Percentiles rank a stretch among this genome's conserved stretches.
Conservation (phyloP, 1,140 invertebrate genomes). For the Samia ricini region DNA sequence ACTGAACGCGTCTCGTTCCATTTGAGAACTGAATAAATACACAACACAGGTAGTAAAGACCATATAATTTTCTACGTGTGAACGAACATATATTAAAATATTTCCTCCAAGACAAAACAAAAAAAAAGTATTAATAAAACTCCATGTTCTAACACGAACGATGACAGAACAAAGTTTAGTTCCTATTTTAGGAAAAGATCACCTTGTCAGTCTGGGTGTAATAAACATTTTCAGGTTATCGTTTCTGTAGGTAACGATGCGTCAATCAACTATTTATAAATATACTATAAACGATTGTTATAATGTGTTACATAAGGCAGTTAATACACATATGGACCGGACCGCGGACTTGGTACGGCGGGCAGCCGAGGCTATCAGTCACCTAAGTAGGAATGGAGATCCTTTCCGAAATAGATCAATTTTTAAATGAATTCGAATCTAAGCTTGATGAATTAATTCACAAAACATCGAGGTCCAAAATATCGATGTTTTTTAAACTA, state of each 20-base stretch:
- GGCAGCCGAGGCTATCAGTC: too few relatives aligned
- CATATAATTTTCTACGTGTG: neutral
- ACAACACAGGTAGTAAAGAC: neutral
- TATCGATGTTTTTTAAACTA: too few relatives aligned
- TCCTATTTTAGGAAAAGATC: neutral
- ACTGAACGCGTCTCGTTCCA: neutral
- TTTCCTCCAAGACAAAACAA: neutral
- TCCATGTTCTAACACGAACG: neutral
- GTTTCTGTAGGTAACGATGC: neutral
- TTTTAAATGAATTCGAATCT: too few relatives aligned
- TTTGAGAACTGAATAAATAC: neutral
- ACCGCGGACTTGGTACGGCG: too few relatives aligned
- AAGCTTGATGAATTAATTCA: too few relatives aligned
- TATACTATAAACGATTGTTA: too few relatives aligned
- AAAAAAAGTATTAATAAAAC: neutral
- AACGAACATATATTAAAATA: neutral
- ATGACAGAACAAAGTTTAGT: neutral
- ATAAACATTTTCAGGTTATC: neutral
- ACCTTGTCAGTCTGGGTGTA: neutral
- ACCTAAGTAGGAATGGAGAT: too few relatives aligned
- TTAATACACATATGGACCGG: too few relatives aligned
- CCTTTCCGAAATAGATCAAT: too few relatives aligned
- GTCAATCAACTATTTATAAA: neutral
- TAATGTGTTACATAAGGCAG: too few relatives aligned
- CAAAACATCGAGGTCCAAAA: too few relatives aligned